Conservation (phyloP, 2,113 vertebrate species). For the Lamprologus callipterus region DNA sequence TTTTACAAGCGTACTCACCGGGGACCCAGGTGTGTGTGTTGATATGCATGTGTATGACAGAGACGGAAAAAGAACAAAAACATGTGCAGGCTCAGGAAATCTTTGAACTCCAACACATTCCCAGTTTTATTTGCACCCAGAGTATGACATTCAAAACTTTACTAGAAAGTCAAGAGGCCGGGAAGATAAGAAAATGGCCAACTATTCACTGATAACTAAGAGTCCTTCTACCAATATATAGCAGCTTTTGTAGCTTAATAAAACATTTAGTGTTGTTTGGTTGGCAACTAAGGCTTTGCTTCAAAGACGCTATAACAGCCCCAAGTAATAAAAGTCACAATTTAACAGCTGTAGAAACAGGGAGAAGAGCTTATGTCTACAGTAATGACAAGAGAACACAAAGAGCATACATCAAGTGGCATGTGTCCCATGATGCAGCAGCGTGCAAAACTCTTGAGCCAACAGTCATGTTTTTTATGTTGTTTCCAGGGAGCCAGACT, state of each 20-base stretch:
- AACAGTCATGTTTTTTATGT: neutral
- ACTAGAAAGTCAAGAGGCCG: neutral
- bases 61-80: neutral
- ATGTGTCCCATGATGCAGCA: neutral
- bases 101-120: neutral
- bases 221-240: neutral
- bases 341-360: neutral
- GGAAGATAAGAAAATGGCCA: neutral
- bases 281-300: neutral
- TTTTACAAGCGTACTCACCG: conserved; percentile 32
- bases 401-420: neutral
- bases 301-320: neutral
- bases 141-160: conserved; percentile 17
- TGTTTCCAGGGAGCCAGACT: neutral
- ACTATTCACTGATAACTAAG: neutral
- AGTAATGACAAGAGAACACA: neutral
- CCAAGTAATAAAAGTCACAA: neutral
- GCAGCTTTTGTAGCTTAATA: neutral
- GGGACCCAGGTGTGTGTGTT: conserved; percentile 1
- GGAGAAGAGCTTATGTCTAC: neutral
- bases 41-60: neutral
- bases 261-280: neutral
- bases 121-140: neutral
- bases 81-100: neutral
- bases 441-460: neutral